Evolutionary conservation across 2,888 invertebrate genomes (phyloP), one percentile per base, ranked within the genome.

Genomic region (Idaea biselata): DNA sequence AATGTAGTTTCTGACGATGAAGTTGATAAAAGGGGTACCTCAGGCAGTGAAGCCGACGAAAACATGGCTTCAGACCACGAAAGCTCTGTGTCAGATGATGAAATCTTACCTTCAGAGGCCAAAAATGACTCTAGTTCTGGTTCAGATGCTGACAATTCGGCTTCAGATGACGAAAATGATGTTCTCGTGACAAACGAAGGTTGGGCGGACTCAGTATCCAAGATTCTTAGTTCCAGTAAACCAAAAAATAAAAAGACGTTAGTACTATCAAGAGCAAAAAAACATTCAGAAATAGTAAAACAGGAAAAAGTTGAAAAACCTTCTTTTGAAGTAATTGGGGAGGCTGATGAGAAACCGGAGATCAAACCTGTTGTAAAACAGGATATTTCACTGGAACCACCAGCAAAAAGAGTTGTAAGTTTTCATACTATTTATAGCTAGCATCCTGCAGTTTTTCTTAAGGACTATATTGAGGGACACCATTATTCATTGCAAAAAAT

Each of bases 151-250:
- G 60, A 68, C 58, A 72, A 59, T 31, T 66, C 60, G 25, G 67
- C 73, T 55, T 66, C 60, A 31, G 67, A 74, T 55, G 69, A 71
- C 16, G 74, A 76, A 58, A 69, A 72, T 16, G 75, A 76, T 6
- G 69, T 74, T 58, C 64, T 93, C n/a, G 73, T 88, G 60, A 80
- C 91, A 0, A 96, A 96, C 82, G 88, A 94, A 68, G 96, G 95
- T 2, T 97, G 97, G 97, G 97, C 96, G 1, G 95, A 97, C 86
- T 97, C 96, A 0, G 94, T 97, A 79, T 93, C 95, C 7, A 97
- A 97, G 86, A 96, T 97, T 70, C 90, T 97, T 25, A 94, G 94
- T 65, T 94, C 95, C 1, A 95, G 94, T 32, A 96, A 96, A 80
- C 96, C 96, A 0, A 96, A 95, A 83, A 93, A 94, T 56, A 96